Evolutionary conservation across 2,113 vertebrate genomes (phyloP).

Genomic region (Prionailurus bengalensis): DNA sequence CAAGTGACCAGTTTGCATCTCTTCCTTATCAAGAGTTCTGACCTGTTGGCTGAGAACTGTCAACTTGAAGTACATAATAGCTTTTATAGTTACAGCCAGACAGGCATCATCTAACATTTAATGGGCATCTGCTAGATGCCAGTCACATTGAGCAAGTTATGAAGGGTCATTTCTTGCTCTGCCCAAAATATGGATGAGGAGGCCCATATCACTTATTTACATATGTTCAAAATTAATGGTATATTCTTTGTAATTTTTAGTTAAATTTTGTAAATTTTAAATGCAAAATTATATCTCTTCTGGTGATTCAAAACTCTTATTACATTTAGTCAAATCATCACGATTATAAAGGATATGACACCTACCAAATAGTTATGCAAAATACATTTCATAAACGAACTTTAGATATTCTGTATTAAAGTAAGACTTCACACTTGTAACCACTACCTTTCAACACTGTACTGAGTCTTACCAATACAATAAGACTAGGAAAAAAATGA

Average conservation of each 20-base stretch:
- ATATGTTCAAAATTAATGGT: conserved; percentile 3
- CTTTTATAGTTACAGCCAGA: neutral
- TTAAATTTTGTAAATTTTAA: neutral
- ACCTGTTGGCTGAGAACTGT: neutral
- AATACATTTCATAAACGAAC: neutral
- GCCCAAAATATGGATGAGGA: neutral
- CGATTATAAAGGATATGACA: neutral
- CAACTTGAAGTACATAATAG: neutral
- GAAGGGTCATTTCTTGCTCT: neutral
- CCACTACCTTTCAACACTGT: neutral
- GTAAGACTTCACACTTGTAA: neutral
- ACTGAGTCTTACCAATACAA: neutral
- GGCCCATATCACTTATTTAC: neutral
- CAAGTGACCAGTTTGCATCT: neutral
- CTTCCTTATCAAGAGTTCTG: neutral
- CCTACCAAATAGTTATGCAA: neutral
- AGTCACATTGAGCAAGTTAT: neutral
- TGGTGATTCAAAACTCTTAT: neutral
- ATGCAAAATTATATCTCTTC: neutral
- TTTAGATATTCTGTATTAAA: neutral
- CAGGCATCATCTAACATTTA: neutral
- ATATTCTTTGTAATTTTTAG: neutral
- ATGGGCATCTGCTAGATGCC: neutral
- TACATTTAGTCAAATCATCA: neutral
- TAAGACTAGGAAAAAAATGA: neutral